A percentile compares a stretch with the other conserved stretches of the same genome.
These are phyloP conservation scores for Euleptes europaea DNA, from an alignment of 2,113 vertebrate genomes.

Conservation along the genomic window DNA sequence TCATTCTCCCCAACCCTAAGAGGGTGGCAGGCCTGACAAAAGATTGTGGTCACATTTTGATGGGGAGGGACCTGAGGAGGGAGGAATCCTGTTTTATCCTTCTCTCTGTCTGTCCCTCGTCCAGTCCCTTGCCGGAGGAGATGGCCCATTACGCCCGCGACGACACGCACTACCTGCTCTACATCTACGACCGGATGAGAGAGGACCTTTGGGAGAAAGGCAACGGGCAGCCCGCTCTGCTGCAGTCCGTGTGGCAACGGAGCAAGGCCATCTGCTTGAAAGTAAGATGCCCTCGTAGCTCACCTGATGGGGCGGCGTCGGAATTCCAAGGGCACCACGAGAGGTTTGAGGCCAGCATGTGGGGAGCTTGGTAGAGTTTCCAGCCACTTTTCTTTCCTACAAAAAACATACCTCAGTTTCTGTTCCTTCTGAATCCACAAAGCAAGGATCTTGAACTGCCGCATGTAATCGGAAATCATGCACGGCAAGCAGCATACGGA, in stretches of 20 bases:
- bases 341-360: no score
- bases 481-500: no score
- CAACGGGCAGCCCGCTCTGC: conserved; percentile 78
- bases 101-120: background rate
- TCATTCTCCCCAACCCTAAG: no score
- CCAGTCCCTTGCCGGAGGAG: conserved; percentile 91
- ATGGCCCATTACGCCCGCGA: conserved; percentile 90
- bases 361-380: no score
- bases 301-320: background rate
- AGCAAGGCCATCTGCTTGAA: conserved; percentile 91
- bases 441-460: no score
- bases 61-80: conserved; percentile 9
- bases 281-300: conserved; percentile 66
- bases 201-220: conserved; percentile 80
- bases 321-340: background rate
- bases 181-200: conserved; percentile 88
- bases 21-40: no score
- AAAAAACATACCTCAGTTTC: no score
- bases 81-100: no score
- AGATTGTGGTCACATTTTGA: no score
- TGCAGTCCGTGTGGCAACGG: conserved; percentile 90
- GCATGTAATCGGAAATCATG: no score
- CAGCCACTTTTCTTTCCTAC: no score
- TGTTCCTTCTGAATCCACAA: no score
- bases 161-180: conserved; percentile 95